Evolutionary conservation across 2,113 vertebrate genomes (phyloP).

Genomic region (Psittacus erithacus): DNA sequence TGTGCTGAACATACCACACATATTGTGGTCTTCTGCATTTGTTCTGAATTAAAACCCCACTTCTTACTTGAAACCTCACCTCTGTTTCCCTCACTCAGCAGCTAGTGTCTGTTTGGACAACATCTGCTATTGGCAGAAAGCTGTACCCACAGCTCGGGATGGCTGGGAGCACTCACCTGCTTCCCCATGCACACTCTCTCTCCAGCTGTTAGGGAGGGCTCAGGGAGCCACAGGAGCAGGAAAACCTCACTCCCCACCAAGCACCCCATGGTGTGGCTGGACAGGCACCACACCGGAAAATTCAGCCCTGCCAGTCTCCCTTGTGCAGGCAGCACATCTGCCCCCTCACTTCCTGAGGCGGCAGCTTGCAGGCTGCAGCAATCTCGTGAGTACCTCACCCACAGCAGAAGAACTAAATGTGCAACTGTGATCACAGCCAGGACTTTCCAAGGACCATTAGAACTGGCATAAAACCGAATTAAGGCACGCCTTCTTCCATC

Average conservation of each 20-base stretch:
- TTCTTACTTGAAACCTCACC: background rate
- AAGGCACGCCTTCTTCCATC: background rate
- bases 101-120: background rate
- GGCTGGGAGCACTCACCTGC: fast-evolving
- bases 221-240: background rate
- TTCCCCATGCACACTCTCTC: background rate
- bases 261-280: fast-evolving
- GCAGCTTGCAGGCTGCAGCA: background rate
- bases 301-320: background rate
- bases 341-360: background rate
- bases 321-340: background rate
- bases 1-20: background rate
- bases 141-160: fast-evolving
- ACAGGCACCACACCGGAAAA: background rate
- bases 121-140: background rate
- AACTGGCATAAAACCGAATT: background rate
- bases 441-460: background rate
- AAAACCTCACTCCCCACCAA: background rate
- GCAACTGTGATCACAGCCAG: background rate
- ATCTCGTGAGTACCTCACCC: background rate
- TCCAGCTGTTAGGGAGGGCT: background rate
- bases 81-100: background rate
- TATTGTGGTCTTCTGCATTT: conserved; percentile 4
- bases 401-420: background rate
- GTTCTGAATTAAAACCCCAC: conserved; percentile 39